Base-by-base conservation (phyloP, 2,113 vertebrate genomes). In the Gasterosteus nipponicus region DNA sequence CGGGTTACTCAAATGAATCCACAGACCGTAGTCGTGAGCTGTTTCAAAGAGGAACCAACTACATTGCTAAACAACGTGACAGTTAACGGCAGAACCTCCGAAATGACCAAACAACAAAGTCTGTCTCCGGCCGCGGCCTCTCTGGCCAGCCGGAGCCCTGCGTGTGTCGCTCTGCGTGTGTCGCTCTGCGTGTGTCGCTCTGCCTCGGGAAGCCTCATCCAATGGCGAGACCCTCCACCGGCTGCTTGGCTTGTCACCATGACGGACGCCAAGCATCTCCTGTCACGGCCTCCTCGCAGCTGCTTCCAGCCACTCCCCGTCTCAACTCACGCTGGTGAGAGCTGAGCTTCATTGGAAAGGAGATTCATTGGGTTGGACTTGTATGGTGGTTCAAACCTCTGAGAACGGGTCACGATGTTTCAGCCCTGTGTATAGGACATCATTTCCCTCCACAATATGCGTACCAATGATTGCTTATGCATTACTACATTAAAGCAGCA, bases 91-190 rank as follows among this genome's bases (percentile, higher is more conserved):
- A 53, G 16, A 39, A 10, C 16, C 38, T 68, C 54, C 1, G 1
- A 5, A 66, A n/a, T 39, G 39, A 57, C 39, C 57, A 79, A 81
- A 68, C 26, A 72, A 66, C 46, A 49, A 33, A 53, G 49, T 75
- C 44, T 58, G n/a, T 68, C 31, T 39, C 7, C 65, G 67, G n/a
- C 33, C 38, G 56, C 51, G 74, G 46, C 22, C 22, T 68, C 59
- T 59, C 66, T 44, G 73, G 14, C 53, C 70, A 81, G 53, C 67
- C 57, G 62, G 11, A 29, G 1, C 29, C 10, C 47, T 12, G 2
- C 22, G 19, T 10, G 57, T 63, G 75, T 70, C 66, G 60, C 53
- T 18, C 54, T 39, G 66, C 61, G 19, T 10, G 57, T 63, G 75
- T 70, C 66, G 60, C 53, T 18, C 54, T 39, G 66, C 61, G 19